A percentile compares a stretch with the other conserved stretches of the same genome.
These are phyloP conservation scores for Phocides pigmalion DNA, from an alignment of 1,140 invertebrate genomes.

Conservation along the genomic window DNA sequence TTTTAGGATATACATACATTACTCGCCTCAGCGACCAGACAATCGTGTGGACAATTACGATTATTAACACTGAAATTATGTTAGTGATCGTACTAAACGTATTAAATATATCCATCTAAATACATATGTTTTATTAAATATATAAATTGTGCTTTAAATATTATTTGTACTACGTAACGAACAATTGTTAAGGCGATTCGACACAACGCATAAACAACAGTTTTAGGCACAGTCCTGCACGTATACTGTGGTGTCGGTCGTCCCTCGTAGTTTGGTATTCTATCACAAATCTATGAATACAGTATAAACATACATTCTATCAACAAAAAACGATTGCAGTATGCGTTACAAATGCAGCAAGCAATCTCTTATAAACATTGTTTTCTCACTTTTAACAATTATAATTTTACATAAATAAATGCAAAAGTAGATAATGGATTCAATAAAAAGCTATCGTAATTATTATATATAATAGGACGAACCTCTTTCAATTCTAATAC, in stretches of 20 bases:
- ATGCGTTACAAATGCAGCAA: neutral
- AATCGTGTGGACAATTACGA: no score
- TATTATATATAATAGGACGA: no score
- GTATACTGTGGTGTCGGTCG: neutral
- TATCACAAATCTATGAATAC: conserved; percentile 19
- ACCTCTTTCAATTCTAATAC: no score
- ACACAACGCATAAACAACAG: neutral
- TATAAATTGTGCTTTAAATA: conserved; percentile 15
- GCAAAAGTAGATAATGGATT: neutral
- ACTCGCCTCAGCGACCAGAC: no score
- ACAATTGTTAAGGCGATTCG: neutral
- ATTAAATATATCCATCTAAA: no score
- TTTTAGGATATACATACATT: no score
- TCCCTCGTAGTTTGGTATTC: conserved; percentile 12
- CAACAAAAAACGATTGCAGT: conserved; percentile 2
- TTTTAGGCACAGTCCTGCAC: neutral
- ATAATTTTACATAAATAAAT: conserved; percentile 8
- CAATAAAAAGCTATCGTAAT: no score
- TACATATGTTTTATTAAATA: neutral
- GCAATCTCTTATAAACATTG: conserved; percentile 7
- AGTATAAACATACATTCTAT: conserved; percentile 7
- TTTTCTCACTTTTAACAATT: neutral
- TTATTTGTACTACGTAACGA: conserved; percentile 16
- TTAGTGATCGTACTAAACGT: no score
- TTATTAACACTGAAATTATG: no score